Base-by-base conservation (phyloP, 1,140 invertebrate species). In the Cataglyphis hispanica region DNA sequence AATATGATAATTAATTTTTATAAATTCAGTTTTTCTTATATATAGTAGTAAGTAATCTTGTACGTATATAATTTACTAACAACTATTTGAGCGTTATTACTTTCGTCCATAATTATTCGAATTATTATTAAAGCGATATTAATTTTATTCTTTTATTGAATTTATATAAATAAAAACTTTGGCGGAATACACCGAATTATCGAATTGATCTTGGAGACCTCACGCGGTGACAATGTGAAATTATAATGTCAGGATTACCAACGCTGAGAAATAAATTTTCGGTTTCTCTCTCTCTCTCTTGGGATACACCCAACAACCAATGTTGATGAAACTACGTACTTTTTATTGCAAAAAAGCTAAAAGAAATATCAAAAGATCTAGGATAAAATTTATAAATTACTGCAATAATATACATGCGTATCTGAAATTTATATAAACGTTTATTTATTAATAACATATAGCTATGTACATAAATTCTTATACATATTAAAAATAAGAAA, bases 11-110 rank as follows among this genome's bases (percentile, higher is more conserved):
- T 31, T 53, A 56, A 37, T 66, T 37, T 46, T 70, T 27, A 22
- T 70, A 19, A 75, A 22, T 31, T 34, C 37, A 22, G 3, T 37
- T 80, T 77, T 77, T 43, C 4, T 34, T 34, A 50, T 50, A 50
- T 19, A 50, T 19, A 34, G n/a, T n/a, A n/a, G n/a, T 69, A 37
- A 69, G 40, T 64, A 64, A 6, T 19, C 1, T 69, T 56, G 11
- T 16, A 40, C 1, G 6, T 53, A 8, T 66, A 13, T 72, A 53
- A 22, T 76, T 31, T 22, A 93, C 93, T 92, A 86, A 93, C 93
- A 64, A 93, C 91, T 83, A 91, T 93, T 83, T 93, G 92, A n/a
- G 91, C 91, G 61, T 84, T 92, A 56, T 90, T 90, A 37, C 87
- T 84, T 91, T 93, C 91, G 34, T 89, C 92, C 93, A 94, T 94